Percentiles rank a stretch among this genome's conserved stretches.
Evolutionary conservation across 2,113 vertebrate species (phyloP).

Genomic region (Podarcis cretensis): DNA sequence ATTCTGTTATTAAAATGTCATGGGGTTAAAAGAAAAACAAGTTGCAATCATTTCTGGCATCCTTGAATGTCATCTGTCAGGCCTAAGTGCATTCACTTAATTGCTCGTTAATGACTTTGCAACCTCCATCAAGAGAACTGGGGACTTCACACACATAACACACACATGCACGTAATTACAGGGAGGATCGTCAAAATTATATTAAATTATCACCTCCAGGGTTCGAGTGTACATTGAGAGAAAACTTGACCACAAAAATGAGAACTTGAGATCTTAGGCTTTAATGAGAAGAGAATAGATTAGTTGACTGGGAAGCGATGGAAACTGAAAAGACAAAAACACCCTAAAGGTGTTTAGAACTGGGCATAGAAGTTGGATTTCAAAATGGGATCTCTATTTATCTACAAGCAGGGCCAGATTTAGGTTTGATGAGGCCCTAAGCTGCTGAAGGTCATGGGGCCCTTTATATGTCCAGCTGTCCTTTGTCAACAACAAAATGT

Average conservation of each 20-base stretch:
- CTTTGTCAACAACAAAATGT: too few species aligned
- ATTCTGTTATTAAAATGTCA: conserved; percentile 20
- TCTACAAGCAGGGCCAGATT: too few species aligned
- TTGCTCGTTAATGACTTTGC: conserved; percentile 34
- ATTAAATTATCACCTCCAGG: conserved; percentile 59
- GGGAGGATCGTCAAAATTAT: conserved; percentile 39
- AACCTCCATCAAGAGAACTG: conserved; percentile 50
- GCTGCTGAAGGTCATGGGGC: too few species aligned
- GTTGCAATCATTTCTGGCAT: not conserved
- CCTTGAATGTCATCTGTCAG: conserved; percentile 40
- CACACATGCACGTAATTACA: conserved; percentile 45
- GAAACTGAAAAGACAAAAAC: conserved; percentile 36
- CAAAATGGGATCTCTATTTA: too few species aligned
- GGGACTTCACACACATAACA: not conserved
- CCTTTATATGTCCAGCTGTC: too few species aligned
- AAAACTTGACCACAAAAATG: conserved; percentile 13
- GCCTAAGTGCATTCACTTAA: conserved; percentile 36
- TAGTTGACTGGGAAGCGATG: conserved; percentile 23
- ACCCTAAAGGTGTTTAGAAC: not conserved
- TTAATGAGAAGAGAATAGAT: conserved; percentile 33
- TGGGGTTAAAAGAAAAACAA: too few species aligned
- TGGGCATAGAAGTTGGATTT: too few species aligned
- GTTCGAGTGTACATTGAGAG: not conserved
- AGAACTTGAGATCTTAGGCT: conserved; percentile 14
- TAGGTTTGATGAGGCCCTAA: too few species aligned